These are phyloP conservation scores for Megaleporinus macrocephalus DNA, from an alignment of 2,113 vertebrate species.

Conservation along the genomic window DNA sequence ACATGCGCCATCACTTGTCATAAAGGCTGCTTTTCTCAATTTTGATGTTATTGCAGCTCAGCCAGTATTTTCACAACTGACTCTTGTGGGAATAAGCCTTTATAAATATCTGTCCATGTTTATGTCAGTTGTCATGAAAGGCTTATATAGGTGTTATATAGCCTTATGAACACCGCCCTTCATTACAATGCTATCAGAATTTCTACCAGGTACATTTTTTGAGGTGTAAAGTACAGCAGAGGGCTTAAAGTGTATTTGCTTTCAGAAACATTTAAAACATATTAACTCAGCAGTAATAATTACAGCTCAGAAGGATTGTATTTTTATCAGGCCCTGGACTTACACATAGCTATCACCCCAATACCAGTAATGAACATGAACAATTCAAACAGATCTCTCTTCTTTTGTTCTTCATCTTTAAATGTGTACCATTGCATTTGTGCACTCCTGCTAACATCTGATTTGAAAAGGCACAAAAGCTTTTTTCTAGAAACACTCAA, in stretches of 20 bases:
- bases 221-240: slow-evolving; percentile 50
- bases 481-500: background rate
- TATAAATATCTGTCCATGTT: too few relatives aligned
- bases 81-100: too few relatives aligned
- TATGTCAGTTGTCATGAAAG: too few relatives aligned
- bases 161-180: too few relatives aligned
- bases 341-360: slow-evolving; percentile 15
- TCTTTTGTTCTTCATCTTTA: slow-evolving; percentile 9
- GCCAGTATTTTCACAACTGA: too few relatives aligned
- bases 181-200: slow-evolving; percentile 37
- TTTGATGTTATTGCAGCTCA: too few relatives aligned
- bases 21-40: too few relatives aligned
- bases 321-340: slow-evolving; percentile 54
- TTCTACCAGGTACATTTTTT: slow-evolving; percentile 70
- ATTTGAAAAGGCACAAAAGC: background rate
- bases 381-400: slow-evolving; percentile 2
- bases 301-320: slow-evolving; percentile 59
- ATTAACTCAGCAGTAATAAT: slow-evolving; percentile 75
- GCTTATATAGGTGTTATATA: too few relatives aligned
- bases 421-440: background rate
- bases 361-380: slow-evolving; percentile 23
- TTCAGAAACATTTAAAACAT: slow-evolving; percentile 72
- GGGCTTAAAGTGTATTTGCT: slow-evolving; percentile 73
- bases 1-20: too few relatives aligned
- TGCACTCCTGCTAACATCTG: background rate